These are phyloP conservation scores for Anomalospiza imberbis DNA, from an alignment of 2,797 vertebrate genomes.

Conservation along the genomic window DNA sequence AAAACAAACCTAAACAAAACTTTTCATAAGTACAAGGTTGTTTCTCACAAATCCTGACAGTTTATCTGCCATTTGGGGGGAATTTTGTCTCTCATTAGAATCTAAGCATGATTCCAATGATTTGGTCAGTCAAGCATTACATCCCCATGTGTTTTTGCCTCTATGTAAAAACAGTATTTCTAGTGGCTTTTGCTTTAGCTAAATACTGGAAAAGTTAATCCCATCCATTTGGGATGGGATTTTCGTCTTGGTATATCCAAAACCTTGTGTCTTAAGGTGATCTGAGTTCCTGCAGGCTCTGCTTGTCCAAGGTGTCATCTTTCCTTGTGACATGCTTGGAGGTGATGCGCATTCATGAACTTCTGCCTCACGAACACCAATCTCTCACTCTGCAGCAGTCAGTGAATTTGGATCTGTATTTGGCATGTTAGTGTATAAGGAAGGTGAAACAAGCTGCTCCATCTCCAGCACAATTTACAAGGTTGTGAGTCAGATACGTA, in stretches of 20 bases:
- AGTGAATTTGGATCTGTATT: background rate
- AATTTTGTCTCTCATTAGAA: background rate
- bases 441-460: background rate
- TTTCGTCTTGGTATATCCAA: background rate
- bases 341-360: background rate
- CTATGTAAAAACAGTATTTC: background rate
- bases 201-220: background rate
- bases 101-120: background rate
- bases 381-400: background rate
- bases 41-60: background rate
- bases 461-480: background rate
- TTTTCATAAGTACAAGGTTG: background rate
- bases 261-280: background rate
- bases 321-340: fast-evolving
- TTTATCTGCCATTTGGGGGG: background rate
- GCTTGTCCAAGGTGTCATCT: background rate
- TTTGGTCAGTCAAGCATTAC: background rate
- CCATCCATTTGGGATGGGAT: background rate
- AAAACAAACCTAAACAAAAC: background rate
- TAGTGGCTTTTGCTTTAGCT: background rate
- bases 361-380: background rate
- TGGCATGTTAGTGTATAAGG: background rate
- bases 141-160: background rate
- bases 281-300: background rate
- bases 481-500: background rate